Percentiles rank a stretch among this genome's conserved stretches.
Conservation (phyloP, 1,140 invertebrate species). For the Brachionus angularis region DNA sequence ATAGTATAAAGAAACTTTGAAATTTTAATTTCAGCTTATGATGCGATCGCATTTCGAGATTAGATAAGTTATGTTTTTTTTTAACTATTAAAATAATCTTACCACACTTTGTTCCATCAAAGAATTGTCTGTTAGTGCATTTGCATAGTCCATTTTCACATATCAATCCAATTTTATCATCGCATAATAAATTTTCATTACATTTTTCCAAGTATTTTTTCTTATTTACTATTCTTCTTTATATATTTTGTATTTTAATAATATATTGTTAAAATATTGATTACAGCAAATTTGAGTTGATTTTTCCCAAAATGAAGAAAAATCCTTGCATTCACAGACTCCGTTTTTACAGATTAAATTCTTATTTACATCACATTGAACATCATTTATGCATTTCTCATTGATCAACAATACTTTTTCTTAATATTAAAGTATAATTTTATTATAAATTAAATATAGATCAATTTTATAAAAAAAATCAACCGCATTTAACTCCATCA, state of each 20-base stretch:
- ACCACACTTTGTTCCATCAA: constrained; percentile 21
- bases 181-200: not conserved
- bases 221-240: too few species aligned
- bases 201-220: too few species aligned
- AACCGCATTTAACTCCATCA: constrained; percentile 8
- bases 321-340: not conserved
- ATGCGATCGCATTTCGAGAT: too few species aligned
- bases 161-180: not conserved
- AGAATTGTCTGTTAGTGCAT: not conserved
- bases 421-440: not conserved
- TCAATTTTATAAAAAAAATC: not conserved
- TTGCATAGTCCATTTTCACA: not conserved
- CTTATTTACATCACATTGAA: not conserved
- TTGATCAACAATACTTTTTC: not conserved
- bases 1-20: too few species aligned
- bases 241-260: not conserved
- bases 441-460: not conserved
- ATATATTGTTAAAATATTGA: not conserved
- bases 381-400: not conserved
- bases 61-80: too few species aligned
- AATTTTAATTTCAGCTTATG: too few species aligned
- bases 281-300: not conserved
- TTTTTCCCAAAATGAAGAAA: not conserved
- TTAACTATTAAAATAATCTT: not conserved
- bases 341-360: not conserved